A percentile compares a stretch with the other conserved stretches of the same genome.
These are phyloP conservation scores for Psilopogon haemacephalus DNA, from an alignment of 2,113 vertebrate genomes.

Conservation along the genomic window DNA sequence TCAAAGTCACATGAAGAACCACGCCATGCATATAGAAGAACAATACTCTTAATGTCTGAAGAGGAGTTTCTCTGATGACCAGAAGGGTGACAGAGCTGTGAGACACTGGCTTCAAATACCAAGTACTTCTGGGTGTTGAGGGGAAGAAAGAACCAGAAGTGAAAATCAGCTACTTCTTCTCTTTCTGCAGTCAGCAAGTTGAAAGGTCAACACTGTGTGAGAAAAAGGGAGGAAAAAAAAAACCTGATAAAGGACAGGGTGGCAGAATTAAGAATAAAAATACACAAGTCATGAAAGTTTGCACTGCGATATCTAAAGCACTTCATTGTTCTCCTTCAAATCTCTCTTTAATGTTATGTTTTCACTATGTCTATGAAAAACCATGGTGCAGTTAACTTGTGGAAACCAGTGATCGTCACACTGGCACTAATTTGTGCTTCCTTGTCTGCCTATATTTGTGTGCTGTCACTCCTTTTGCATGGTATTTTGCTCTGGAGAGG, in stretches of 20 bases:
- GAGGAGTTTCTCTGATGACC: neutral
- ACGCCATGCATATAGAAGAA: neutral
- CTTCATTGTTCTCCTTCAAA: neutral
- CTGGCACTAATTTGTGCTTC: neutral
- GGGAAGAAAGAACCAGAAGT: neutral
- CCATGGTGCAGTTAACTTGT: neutral
- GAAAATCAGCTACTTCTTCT: neutral
- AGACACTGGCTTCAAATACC: conserved; percentile 19
- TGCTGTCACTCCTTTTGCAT: neutral
- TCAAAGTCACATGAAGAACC: conserved; percentile 1
- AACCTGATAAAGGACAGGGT: neutral
- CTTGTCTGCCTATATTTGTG: neutral
- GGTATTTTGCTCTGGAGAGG: neutral
- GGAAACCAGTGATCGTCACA: neutral
- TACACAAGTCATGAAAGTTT: neutral
- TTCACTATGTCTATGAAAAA: neutral
- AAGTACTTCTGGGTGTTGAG: neutral
- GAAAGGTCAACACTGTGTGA: conserved; percentile 8
- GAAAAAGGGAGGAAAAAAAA: neutral
- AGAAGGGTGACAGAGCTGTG: conserved; percentile 12
- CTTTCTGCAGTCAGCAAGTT: neutral
- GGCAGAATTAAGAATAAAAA: neutral
- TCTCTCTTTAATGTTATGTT: neutral
- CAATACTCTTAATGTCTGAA: conserved; percentile 31
- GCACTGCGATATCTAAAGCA: neutral